phyloP scores from a whole-genome alignment of 35 echinoderm and acorn worm genomes.

The Patiria miniata region DNA sequence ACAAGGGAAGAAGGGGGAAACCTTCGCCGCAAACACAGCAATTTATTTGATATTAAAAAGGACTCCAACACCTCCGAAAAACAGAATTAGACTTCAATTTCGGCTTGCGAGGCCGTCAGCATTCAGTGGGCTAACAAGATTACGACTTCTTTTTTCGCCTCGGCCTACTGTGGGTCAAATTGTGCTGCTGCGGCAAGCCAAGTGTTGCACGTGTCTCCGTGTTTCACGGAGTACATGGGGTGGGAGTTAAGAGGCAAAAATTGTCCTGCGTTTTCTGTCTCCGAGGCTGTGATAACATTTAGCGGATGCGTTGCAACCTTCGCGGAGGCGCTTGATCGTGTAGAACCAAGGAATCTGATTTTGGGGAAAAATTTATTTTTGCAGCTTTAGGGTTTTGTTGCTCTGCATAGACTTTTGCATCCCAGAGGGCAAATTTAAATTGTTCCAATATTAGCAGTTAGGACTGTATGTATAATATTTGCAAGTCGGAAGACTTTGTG shows the following conservation, averaged over 20 bases:
- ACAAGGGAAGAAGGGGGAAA: too few species aligned
- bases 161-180: conserved; percentile 9
- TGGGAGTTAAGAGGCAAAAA: neutral
- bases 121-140: neutral
- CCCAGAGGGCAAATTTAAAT: too few species aligned
- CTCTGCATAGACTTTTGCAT: too few species aligned
- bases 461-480: too few species aligned
- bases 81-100: conserved; percentile 20
- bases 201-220: neutral
- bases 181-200: neutral
- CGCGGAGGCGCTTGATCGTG: too few species aligned
- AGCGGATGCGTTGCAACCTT: neutral
- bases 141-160: neutral
- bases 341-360: too few species aligned
- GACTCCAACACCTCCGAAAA: neutral
- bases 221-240: neutral
- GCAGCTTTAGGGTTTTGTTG: too few species aligned
- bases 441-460: too few species aligned
- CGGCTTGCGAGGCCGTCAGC: neutral
- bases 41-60: conserved; percentile 23
- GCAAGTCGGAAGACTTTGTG: too few species aligned
- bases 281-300: conserved; percentile 17
- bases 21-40: neutral
- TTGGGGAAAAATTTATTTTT: too few species aligned
- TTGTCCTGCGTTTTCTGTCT: neutral